Base-by-base conservation (phyloP, 2,113 vertebrate genomes). In the Plecotus auritus region DNA sequence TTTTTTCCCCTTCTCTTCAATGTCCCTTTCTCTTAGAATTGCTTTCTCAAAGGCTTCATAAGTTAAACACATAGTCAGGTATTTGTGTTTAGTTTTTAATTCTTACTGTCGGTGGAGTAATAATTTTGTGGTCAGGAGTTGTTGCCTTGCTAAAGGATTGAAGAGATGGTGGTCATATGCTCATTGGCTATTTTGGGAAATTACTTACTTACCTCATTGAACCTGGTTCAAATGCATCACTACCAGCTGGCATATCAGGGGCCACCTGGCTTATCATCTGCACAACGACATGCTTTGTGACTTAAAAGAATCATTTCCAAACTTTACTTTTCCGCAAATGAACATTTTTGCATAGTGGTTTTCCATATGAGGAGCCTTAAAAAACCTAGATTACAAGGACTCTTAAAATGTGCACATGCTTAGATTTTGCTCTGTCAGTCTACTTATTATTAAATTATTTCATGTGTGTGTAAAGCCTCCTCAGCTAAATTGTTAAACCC, bases 201-300 rank as follows among this genome's bases (percentile, higher is more conserved):
- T 92, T 77, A 94, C 47, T 92, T 77, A 94, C 47, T 90, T 84
- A 90, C 76, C 28, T 84, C 45, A 32, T 26, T 90, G 59, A 91
- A 94, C 8, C 12, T 96, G 32, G 20, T 76, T 88, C 45, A 80
- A 61, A 77, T 72, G 7, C 28, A 40, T 83, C 59, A 54, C 18
- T 54, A 77, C 40, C 67, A 47, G 78, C 12, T 95, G 95, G 23
- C 51, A 42, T 85, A 91, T 77, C 66, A 86, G 12, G 30, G 26
- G 28, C 37, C 66, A 94, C 80, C 30, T 88, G 61, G 5, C 14
- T 91, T 92, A 92, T 96, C 35, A 69, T 93, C 64, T 85, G 61
- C 9, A 85, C 35, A 91, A 66, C 49, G 85, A 32, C 14, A 85
- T 80, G 42, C 45, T 84, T 16, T 81, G 56, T 96, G 85, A 67